phyloP scores from a whole-genome alignment of 2,797 vertebrate genomes.

The Myotis findleyi region DNA sequence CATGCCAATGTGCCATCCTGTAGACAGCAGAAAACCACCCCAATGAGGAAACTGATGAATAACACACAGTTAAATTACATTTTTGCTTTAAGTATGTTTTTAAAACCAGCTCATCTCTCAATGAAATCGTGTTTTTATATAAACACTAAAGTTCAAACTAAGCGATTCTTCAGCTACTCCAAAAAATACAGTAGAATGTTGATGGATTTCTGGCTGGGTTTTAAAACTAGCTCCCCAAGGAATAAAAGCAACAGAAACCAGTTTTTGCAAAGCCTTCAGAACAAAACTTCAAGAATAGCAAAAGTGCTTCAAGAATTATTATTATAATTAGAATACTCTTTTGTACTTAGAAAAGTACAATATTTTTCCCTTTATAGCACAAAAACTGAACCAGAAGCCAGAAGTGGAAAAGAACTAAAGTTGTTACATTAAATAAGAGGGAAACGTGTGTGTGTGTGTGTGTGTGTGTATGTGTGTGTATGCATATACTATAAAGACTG shows the following conservation, averaged over 20 bases:
- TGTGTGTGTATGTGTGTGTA: too few species aligned
- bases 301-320: conserved; percentile 35
- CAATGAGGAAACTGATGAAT: background rate
- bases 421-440: background rate
- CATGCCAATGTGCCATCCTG: background rate
- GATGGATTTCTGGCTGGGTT: conserved; percentile 49
- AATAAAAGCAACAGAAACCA: conserved; percentile 55
- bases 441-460: background rate
- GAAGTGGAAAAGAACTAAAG: background rate
- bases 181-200: conserved; percentile 50
- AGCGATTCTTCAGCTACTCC: conserved; percentile 36
- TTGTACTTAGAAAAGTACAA: conserved; percentile 6
- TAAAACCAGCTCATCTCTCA: conserved; percentile 62
- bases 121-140: conserved; percentile 57
- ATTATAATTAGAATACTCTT: conserved; percentile 54
- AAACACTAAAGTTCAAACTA: conserved; percentile 27
- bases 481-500: background rate
- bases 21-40: conserved; percentile 41
- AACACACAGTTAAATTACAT: conserved; percentile 19
- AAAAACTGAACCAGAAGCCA: conserved; percentile 43
- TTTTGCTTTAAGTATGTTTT: conserved; percentile 59
- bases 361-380: conserved; percentile 1
- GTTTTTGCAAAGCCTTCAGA: conserved; percentile 55
- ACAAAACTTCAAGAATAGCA: conserved; percentile 43
- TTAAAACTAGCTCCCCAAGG: conserved; percentile 47